These are phyloP conservation scores for Augiades crinisus DNA, from an alignment of 2,888 invertebrate species.

Conservation along the genomic window DNA sequence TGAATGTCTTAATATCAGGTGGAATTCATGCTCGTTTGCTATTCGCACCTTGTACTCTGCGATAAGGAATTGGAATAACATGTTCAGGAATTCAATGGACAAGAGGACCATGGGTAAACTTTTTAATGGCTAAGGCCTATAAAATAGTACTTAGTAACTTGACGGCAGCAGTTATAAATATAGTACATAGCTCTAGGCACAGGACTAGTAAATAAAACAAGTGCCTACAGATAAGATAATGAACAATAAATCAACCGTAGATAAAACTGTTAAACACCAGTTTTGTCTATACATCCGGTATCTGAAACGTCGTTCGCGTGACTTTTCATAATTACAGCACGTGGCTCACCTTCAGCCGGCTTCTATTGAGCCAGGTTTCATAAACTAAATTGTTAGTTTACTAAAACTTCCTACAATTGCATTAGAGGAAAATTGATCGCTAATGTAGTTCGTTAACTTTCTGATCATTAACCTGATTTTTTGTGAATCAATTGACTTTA, in stretches of 20 bases:
- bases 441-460: slow-evolving; percentile 66
- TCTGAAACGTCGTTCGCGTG: slow-evolving; percentile 59
- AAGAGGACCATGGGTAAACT: no score
- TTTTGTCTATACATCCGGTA: slow-evolving; percentile 12
- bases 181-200: no score
- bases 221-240: not conserved
- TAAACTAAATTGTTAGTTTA: slow-evolving; percentile 75
- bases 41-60: no score
- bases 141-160: no score
- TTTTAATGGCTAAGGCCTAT: no score
- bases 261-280: slow-evolving; percentile 8
- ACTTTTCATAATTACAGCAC: slow-evolving; percentile 68
- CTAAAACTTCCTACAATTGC: slow-evolving; percentile 70
- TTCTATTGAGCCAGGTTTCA: slow-evolving; percentile 64
- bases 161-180: no score
- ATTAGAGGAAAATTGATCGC: slow-evolving; percentile 72
- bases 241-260: slow-evolving; percentile 5
- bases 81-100: no score
- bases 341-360: slow-evolving; percentile 62
- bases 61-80: no score
- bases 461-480: slow-evolving; percentile 61
- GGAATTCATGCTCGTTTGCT: no score
- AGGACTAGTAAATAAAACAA: no score
- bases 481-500: slow-evolving; percentile 24
- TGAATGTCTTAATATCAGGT: no score